A percentile compares a stretch with the other conserved stretches of the same genome.
phyloP scores from a whole-genome alignment of 2,113 vertebrate species.

The Equus przewalskii region DNA sequence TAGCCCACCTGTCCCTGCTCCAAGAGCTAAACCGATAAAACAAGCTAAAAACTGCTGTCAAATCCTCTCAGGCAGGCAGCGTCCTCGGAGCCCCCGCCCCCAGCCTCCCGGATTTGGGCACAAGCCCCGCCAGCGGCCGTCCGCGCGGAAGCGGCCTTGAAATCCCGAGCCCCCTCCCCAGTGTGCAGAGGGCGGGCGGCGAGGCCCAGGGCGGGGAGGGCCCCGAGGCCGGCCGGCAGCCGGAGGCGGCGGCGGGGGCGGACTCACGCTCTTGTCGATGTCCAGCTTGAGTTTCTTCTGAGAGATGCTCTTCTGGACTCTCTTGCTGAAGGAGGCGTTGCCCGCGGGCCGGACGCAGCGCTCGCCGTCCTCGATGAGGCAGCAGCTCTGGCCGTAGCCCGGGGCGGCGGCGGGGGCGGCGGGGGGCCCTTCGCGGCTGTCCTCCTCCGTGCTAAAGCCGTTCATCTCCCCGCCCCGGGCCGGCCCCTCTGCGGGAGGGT shows the following conservation, averaged over 20 bases:
- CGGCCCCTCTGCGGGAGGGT: constrained; percentile 74
- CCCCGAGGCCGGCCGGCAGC: neutral
- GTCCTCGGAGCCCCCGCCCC: neutral
- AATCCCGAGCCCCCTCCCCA: neutral
- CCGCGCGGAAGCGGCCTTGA: constrained; percentile 54
- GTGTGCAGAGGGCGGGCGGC: neutral
- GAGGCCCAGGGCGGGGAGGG: constrained; percentile 55
- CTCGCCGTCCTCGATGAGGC: constrained; percentile 97
- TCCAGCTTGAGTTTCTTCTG: constrained; percentile 97
- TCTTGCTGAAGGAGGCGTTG: constrained; percentile 98
- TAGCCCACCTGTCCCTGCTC: neutral
- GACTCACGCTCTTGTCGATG: constrained; percentile 97
- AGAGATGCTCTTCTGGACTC: constrained; percentile 97
- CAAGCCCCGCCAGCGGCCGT: neutral
- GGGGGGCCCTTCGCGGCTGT: constrained; percentile 96
- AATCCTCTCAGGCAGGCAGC: neutral
- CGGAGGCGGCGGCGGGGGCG: neutral
- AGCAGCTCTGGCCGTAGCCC: constrained; percentile 97
- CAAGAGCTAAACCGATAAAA: neutral
- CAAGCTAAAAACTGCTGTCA: constrained; percentile 46
- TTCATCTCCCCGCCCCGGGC: constrained; percentile 91
- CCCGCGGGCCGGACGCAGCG: constrained; percentile 96
- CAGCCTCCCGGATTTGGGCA: neutral
- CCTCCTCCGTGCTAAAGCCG: constrained; percentile 97
- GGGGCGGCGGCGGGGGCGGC: constrained; percentile 89